phyloP scores from a whole-genome alignment of 2,113 vertebrate genomes.

The Psettodes erumei region DNA sequence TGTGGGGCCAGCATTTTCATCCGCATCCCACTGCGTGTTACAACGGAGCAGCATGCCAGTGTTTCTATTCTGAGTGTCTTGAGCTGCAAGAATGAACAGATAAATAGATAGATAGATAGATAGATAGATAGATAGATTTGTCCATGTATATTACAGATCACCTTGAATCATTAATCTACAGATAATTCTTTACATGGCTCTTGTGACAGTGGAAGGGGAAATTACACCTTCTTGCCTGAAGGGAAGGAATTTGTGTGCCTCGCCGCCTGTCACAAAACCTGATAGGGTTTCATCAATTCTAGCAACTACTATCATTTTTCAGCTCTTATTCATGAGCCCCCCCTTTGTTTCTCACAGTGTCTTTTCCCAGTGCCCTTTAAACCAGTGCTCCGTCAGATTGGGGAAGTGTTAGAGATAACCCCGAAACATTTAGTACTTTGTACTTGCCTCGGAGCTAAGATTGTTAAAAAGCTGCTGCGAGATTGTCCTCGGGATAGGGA shows the following conservation, averaged over 20 bases:
- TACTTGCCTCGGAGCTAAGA: conserved; percentile 80
- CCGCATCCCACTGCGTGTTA: conserved; percentile 71
- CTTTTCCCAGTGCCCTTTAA: conserved; percentile 76
- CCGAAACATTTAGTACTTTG: conserved; percentile 80
- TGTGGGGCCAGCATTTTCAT: conserved; percentile 79
- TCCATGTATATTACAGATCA: conserved; percentile 51
- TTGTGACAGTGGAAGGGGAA: conserved; percentile 77
- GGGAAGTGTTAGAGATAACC: conserved; percentile 77
- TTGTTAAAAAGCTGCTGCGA: conserved; percentile 76
- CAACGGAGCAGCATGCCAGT: conserved; percentile 58
- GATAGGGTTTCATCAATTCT: conserved; percentile 79
- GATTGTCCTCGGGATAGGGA: conserved; percentile 70
- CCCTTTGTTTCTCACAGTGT: conserved; percentile 75
- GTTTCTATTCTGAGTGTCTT: conserved; percentile 62
- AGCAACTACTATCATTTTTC: conserved; percentile 79
- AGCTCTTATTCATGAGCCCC: conserved; percentile 71
- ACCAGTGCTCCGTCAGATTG: conserved; percentile 67
- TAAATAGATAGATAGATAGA: conserved; percentile 46
- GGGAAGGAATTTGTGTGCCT: conserved; percentile 76
- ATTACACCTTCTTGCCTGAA: conserved; percentile 78
- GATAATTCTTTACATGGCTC: conserved; percentile 75
- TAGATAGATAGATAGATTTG: conserved; percentile 33
- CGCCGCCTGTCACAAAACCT: conserved; percentile 72
- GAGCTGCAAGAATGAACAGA: conserved; percentile 26
- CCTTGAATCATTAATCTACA: conserved; percentile 51